These are phyloP conservation scores for Drosophila helvetica DNA, from an alignment of 2,888 invertebrate species.

Conservation along the genomic window DNA sequence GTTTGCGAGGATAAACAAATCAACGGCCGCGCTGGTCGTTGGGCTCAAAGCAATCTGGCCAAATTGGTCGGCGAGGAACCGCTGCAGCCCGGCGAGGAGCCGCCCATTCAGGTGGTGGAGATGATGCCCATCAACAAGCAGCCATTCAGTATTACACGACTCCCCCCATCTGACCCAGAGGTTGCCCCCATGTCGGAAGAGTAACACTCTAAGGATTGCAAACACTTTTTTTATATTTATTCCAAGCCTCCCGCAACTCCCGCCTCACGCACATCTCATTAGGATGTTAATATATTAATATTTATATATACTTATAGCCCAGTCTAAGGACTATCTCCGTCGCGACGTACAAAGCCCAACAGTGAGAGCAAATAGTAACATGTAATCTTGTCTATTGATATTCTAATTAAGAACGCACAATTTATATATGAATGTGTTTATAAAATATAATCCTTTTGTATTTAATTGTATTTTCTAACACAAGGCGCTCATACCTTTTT, in stretches of 20 bases:
- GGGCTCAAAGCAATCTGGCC: slow-evolving; percentile 86
- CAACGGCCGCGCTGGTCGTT: slow-evolving; percentile 89
- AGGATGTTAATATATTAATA: slow-evolving; percentile 31
- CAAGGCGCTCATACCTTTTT: slow-evolving; percentile 56
- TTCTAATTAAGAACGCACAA: slow-evolving; percentile 45
- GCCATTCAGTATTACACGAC: slow-evolving; percentile 81
- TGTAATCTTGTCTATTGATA: slow-evolving; percentile 33
- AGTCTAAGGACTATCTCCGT: slow-evolving; percentile 19
- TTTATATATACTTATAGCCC: slow-evolving; percentile 28
- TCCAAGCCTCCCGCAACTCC: slow-evolving; percentile 27
- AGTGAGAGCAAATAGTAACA: slow-evolving; percentile 24
- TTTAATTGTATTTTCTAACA: slow-evolving; percentile 19
- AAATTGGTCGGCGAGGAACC: slow-evolving; percentile 85
- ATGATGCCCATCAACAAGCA: slow-evolving; percentile 84
- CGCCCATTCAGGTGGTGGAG: slow-evolving; percentile 83
- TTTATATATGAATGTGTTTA: slow-evolving; percentile 56
- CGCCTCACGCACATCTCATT: slow-evolving; percentile 42
- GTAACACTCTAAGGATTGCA: slow-evolving; percentile 31
- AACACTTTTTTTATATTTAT: slow-evolving; percentile 3
- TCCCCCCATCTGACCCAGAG: slow-evolving; percentile 65
- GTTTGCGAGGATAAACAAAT: slow-evolving; percentile 96
- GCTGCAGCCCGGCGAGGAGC: slow-evolving; percentile 82
- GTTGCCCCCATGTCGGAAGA: slow-evolving; percentile 63
- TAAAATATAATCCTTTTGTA: slow-evolving; percentile 46
- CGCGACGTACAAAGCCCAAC: slow-evolving; percentile 39